Conservation (phyloP, 64 coral and sea anemone genomes). For the Acropora tenuis region DNA sequence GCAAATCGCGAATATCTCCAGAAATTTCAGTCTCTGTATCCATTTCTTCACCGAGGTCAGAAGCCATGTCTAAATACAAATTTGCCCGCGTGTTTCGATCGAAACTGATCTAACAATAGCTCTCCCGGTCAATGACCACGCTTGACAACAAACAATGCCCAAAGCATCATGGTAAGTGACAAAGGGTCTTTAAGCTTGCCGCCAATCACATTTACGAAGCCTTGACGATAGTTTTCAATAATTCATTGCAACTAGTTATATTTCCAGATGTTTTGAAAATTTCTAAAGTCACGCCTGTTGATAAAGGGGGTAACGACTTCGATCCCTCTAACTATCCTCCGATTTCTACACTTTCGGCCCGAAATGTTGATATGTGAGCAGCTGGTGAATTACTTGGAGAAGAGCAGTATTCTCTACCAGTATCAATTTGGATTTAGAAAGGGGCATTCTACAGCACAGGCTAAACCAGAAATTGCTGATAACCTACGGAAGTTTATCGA, state of each 20-base stretch:
- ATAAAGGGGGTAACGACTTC: slow-evolving; percentile 37
- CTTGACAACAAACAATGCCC: no score
- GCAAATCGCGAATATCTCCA: background rate
- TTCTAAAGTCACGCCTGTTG: slow-evolving; percentile 40
- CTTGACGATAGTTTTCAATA: slow-evolving; percentile 25
- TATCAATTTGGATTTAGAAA: slow-evolving; percentile 58
- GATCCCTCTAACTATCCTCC: slow-evolving; percentile 46
- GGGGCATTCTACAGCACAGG: slow-evolving; percentile 7
- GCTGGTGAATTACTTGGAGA: slow-evolving; percentile 36
- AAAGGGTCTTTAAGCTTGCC: background rate
- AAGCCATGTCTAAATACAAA: background rate
- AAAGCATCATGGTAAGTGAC: no score
- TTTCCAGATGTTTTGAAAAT: slow-evolving; percentile 56
- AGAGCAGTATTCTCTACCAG: slow-evolving; percentile 12
- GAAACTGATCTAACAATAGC: background rate
- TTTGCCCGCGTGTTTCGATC: background rate
- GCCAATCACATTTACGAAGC: slow-evolving; percentile 17
- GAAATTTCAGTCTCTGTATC: background rate
- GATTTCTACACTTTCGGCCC: slow-evolving; percentile 22
- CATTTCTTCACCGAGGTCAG: background rate
- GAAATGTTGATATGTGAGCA: slow-evolving; percentile 43
- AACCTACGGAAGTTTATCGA: slow-evolving; percentile 23
- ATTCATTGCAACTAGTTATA: slow-evolving; percentile 20
- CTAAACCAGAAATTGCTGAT: slow-evolving; percentile 31
- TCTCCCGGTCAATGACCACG: background rate